Evolutionary conservation across 2,113 vertebrate species (phyloP), one percentile per base, ranked within the genome.

Genomic region (Tetrax tetrax): DNA sequence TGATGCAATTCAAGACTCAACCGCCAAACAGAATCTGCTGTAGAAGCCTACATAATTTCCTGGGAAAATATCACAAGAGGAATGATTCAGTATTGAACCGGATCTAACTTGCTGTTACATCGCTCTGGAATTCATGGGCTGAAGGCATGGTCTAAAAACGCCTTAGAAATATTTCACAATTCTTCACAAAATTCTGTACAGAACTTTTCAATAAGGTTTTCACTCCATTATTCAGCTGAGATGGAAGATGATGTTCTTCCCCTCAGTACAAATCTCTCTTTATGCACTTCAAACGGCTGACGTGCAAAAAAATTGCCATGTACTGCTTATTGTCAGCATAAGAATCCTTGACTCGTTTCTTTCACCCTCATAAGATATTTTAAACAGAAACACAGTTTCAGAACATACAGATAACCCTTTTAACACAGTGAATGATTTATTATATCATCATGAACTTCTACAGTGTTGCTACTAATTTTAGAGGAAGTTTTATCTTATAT

Each of bases 321-420:
- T 57, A 47, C 29, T 68, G 9, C n/a, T 78, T 75, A 51, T 24
- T 81, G 43, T 56, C 65, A 83, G 38, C 69, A 74, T 78, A 33
- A 38, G 41, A 78, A 75, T 56, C 31, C n/a, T 91, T 53, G 7
- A 80, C 22, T 93, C 57, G 65, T 71, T 95, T 63, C 43, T 90
- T 81, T 92, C 78, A 54, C 25, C 27, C 22, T 88, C 60, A 22
- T 65, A 90, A 92, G 75, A 53, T 15, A 51, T 16, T 74, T 45
- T 4, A 61, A 91, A 89, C 20, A 21, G 37, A 94, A 96, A 80
- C 0, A 2, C 64, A 77, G 47, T 68, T 86, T 83, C 33, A 45
- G 56, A 35, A 83, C 22, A 10, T 22, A 59, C 2, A 1, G 45
- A 54, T 35, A 68, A 79, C 14, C 4, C 41, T 57, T 69, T 74